Percentiles rank a stretch among this genome's conserved stretches.
Conservation (phyloP, 1,140 invertebrate species). For the Monochamus saltuarius region DNA sequence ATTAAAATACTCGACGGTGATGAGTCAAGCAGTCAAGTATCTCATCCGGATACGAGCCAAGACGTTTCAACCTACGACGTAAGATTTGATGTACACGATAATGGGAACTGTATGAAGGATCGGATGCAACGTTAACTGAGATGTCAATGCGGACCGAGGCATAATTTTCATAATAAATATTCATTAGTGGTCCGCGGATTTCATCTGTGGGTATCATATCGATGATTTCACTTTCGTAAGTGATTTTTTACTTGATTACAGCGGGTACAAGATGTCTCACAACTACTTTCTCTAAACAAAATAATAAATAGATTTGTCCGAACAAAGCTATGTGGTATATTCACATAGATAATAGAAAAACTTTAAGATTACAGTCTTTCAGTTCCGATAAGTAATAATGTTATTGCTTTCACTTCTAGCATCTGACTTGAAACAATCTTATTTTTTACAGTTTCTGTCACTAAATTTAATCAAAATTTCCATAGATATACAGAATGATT, state of each 20-base stretch:
- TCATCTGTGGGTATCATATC: too few relatives aligned
- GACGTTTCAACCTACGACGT: background rate
- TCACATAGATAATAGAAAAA: too few relatives aligned
- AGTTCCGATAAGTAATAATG: too few relatives aligned
- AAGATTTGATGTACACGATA: constrained; percentile 8
- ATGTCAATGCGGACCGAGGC: constrained; percentile 5
- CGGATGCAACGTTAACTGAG: background rate
- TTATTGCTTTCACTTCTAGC: too few relatives aligned
- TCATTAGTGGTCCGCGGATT: background rate
- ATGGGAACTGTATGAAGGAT: constrained; percentile 3
- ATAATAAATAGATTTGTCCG: background rate
- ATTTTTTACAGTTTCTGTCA: too few relatives aligned
- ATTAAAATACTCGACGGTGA: background rate
- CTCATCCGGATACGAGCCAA: background rate
- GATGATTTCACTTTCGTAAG: too few relatives aligned
- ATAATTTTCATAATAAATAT: background rate
- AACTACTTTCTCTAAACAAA: background rate
- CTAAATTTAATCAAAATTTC: too few relatives aligned
- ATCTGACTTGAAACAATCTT: too few relatives aligned
- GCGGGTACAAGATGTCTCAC: background rate
- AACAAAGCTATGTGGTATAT: background rate
- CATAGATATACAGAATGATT: too few relatives aligned
- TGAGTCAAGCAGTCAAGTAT: background rate
- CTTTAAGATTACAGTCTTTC: too few relatives aligned
- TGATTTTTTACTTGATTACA: background rate